These are phyloP conservation scores for Mycteria americana DNA, from an alignment of 2,797 vertebrate genomes.

Conservation along the genomic window DNA sequence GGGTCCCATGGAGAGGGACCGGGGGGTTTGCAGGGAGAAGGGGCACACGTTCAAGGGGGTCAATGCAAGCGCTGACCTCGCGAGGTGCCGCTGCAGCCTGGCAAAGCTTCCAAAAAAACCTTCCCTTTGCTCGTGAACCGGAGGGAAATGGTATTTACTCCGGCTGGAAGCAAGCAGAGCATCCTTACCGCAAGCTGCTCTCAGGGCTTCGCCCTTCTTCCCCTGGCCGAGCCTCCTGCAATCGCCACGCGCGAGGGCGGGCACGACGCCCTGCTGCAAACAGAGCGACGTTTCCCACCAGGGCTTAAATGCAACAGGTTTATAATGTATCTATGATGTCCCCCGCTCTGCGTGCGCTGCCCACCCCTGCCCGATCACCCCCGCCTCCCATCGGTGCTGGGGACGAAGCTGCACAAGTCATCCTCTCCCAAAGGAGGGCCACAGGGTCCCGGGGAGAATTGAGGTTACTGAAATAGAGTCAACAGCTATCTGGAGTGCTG, in stretches of 20 bases:
- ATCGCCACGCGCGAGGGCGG: fast-evolving
- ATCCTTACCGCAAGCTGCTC: not conserved
- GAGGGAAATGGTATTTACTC: not conserved
- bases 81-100: not conserved
- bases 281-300: fast-evolving
- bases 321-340: fast-evolving
- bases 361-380: not conserved
- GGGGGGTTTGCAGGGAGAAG: not conserved
- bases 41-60: fast-evolving
- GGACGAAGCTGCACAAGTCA: not conserved
- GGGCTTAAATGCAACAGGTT: fast-evolving
- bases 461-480: not conserved
- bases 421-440: not conserved
- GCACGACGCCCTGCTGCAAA: not conserved
- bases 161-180: not conserved
- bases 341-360: fast-evolving
- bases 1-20: not conserved
- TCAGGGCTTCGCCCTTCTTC: not conserved
- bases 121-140: not conserved
- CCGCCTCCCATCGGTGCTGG: not conserved
- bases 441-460: fast-evolving
- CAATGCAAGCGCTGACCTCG: not conserved
- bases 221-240: not conserved
- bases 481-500: not conserved
- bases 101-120: not conserved